These are phyloP conservation scores for Myiagra hebetior DNA, from an alignment of 2,113 vertebrate genomes.

Conservation along the genomic window DNA sequence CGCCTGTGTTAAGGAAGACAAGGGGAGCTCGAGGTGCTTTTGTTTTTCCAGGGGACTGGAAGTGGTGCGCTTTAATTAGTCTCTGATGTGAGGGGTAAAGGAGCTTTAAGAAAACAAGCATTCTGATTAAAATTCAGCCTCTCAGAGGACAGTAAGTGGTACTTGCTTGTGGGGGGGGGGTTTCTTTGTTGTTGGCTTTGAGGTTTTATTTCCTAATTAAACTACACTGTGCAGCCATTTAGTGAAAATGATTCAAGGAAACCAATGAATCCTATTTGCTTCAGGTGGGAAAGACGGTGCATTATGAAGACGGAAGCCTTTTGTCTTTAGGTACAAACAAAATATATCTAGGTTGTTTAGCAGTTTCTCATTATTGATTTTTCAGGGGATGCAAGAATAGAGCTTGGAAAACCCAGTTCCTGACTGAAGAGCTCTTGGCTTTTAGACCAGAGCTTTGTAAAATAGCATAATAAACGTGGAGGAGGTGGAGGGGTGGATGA, in stretches of 20 bases:
- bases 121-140: neutral
- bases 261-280: neutral
- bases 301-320: neutral
- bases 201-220: neutral
- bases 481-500: neutral
- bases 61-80: neutral
- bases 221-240: neutral
- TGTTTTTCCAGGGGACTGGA: neutral
- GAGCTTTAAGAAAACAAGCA: neutral
- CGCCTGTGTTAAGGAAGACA: neutral
- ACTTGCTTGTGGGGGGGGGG: neutral
- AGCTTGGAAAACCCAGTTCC: neutral
- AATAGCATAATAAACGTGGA: neutral
- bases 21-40: rapidly evolving
- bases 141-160: neutral
- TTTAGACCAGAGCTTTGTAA: neutral
- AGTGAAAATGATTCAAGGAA: neutral
- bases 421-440: neutral
- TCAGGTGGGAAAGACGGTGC: neutral
- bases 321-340: neutral
- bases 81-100: neutral
- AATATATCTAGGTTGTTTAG: neutral
- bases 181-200: neutral
- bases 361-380: neutral
- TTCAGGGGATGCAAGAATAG: neutral